Evolutionary conservation across 2,797 vertebrate species (phyloP), one percentile per base, ranked within the genome.

Genomic region (Typhlichthys subterraneus): DNA sequence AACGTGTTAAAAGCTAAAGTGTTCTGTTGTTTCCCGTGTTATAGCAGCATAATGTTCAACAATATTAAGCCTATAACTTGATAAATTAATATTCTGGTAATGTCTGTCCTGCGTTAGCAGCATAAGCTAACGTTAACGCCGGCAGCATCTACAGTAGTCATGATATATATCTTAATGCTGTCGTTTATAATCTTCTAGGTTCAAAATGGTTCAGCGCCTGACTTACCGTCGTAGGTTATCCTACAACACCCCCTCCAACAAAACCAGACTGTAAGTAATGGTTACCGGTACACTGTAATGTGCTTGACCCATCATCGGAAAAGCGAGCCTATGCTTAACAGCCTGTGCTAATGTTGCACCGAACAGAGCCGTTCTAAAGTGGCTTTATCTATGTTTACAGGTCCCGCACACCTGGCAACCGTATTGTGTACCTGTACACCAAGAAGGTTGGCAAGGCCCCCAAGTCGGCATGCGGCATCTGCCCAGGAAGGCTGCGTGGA

Each of bases 171-270:
- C 4, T 15, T 0, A 14, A 1, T 0, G 71, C 4, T 79, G 0
- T 77, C 0, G 12, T 31, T 10, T 12, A 2, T 13, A 15, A 47
- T 53, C 1, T 49, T 70, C 3, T 60, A 87, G 83, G 77, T 87
- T 87, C 89, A 96, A 86, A 15, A 99, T 99, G 98, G 97, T 98
- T 79, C 97, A 99, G 76, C 97, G 98, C 68, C 90, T 99, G 84
- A 99, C 97, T 0, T 99, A 99, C 89, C 97, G 97, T 17, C 97
- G 97, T 93, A 96, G 97, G 95, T 90, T 99, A 73, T 99, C 97
- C 95, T 99, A 99, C 94, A 99, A 99, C 77, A 99, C 97, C 47
- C 93, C 96, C 72, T 99, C 98, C 58, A 99, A 99, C 92, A 99
- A 98, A 82, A 99, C 97, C 63, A 95, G 98, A 67, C 93, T 99